phyloP scores from a whole-genome alignment of 1,140 invertebrate genomes.

The Sogatella furcifera region DNA sequence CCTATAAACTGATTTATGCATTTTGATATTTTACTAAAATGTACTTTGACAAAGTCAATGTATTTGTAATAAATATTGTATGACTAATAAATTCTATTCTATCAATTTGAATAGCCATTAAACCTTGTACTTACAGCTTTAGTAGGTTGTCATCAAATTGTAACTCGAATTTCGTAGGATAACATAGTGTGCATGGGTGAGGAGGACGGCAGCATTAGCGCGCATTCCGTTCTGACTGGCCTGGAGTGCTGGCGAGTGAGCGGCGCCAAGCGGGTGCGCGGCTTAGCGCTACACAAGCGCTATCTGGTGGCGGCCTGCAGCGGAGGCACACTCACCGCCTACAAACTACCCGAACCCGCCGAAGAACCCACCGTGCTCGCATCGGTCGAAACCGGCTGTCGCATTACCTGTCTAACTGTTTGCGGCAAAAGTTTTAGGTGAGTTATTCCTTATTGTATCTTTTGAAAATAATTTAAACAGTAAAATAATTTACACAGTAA shows the following conservation, averaged over 20 bases:
- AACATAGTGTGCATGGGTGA: slow-evolving; percentile 15
- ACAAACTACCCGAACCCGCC: neutral
- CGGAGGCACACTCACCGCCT: slow-evolving; percentile 11
- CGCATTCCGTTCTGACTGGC: slow-evolving; percentile 1
- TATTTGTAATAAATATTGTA: no score
- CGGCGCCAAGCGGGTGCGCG: slow-evolving; percentile 12
- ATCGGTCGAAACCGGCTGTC: slow-evolving; percentile 13
- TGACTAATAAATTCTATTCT: no score
- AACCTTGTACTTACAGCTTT: no score
- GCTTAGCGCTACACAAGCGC: slow-evolving; percentile 5
- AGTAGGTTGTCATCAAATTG: no score
- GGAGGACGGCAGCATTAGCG: slow-evolving; percentile 13
- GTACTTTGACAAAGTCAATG: no score
- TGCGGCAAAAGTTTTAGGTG: neutral
- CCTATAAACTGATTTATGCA: no score
- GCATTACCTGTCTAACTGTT: slow-evolving; percentile 14
- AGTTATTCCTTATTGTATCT: neutral
- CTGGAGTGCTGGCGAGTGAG: slow-evolving; percentile 11
- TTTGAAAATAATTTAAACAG: no score
- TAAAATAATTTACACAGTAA: no score
- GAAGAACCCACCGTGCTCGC: slow-evolving; percentile 7
- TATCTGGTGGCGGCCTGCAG: slow-evolving; percentile 14
- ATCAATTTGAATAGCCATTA: no score
- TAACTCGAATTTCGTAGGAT: no score
- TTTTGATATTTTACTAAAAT: no score